Conservation (phyloP, 2,113 vertebrate genomes). For the Scytalopus superciliaris region DNA sequence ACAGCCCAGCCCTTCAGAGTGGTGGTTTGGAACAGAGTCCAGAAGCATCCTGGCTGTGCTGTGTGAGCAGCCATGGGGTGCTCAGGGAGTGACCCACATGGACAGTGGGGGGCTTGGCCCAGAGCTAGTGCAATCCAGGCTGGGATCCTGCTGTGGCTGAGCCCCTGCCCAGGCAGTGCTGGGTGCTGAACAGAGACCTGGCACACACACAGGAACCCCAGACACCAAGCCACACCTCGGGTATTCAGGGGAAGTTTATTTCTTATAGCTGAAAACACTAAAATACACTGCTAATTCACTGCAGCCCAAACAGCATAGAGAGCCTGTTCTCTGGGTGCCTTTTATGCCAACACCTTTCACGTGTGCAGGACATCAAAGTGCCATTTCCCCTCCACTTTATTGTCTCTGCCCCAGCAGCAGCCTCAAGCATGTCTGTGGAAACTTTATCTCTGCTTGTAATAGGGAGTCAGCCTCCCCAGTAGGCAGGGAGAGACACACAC, state of each 20-base stretch:
- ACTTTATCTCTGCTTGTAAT: not conserved
- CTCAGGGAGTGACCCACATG: fast-evolving
- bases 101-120: not conserved
- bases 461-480: not conserved
- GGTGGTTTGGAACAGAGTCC: not conserved
- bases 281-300: not conserved
- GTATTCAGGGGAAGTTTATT: not conserved
- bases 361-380: not conserved
- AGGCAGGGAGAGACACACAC: not conserved
- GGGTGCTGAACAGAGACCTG: not conserved
- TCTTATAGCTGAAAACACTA: not conserved
- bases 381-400: not conserved
- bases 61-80: not conserved
- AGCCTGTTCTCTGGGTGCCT: not conserved
- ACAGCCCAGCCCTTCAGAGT: not conserved
- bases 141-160: fast-evolving
- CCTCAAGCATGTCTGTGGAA: not conserved
- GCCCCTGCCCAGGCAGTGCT: not conserved
- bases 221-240: not conserved
- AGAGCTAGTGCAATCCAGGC: fast-evolving
- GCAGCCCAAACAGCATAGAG: not conserved
- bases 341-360: not conserved
- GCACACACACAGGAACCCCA: not conserved
- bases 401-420: not conserved
- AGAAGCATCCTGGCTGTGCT: not conserved